Evolutionary conservation across 2,888 invertebrate species (phyloP).

Genomic region (Megaustenia siamemsis): DNA sequence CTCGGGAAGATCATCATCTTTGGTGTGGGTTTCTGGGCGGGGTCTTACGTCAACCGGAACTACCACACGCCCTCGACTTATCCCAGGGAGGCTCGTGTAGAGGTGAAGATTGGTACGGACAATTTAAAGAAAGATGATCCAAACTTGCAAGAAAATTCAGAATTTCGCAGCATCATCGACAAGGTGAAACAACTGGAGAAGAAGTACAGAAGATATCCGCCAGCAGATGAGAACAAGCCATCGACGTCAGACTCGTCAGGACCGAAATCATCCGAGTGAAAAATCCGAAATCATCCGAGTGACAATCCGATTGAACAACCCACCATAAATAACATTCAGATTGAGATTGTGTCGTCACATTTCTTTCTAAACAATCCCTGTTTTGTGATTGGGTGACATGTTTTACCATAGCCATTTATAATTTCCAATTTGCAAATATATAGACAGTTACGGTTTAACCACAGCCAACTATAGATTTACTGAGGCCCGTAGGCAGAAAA

Average conservation of each 20-base stretch:
- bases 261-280: constrained; percentile 4
- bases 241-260: not conserved
- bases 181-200: constrained; percentile 29
- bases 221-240: not conserved
- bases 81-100: constrained; percentile 12
- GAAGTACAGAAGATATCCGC: not conserved
- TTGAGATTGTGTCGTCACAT: too few species aligned
- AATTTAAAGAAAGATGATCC: not conserved
- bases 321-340: too few species aligned
- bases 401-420: too few species aligned
- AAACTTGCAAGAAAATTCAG: not conserved
- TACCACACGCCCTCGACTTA: not conserved
- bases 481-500: too few species aligned
- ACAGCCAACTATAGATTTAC: too few species aligned
- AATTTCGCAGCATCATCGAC: not conserved
- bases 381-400: too few species aligned
- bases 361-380: too few species aligned
- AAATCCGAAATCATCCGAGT: not conserved
- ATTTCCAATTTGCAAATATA: too few species aligned
- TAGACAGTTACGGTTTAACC: too few species aligned
- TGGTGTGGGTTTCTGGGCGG: not conserved
- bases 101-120: not conserved
- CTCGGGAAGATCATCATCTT: constrained; percentile 1
- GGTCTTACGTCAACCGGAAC: not conserved
- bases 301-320: too few species aligned